Evolutionary conservation across 1,140 invertebrate genomes (phyloP).

Genomic region (Micrasema minimum): DNA sequence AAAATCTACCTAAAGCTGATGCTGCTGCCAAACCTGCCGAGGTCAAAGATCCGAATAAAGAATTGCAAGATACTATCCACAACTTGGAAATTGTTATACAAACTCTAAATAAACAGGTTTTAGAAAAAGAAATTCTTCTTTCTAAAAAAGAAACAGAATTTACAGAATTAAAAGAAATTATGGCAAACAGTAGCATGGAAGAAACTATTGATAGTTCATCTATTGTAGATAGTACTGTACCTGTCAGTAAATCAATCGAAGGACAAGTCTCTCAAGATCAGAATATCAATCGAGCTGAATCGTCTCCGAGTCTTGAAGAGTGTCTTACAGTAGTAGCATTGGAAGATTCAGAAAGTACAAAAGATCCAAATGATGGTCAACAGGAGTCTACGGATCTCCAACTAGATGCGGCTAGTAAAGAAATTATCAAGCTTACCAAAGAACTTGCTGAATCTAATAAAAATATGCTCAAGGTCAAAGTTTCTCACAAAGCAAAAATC

Average conservation of each 20-base stretch:
- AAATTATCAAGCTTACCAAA: constrained; percentile 71
- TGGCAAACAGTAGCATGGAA: constrained; percentile 21
- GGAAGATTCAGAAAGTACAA: constrained; percentile 1
- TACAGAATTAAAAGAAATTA: constrained; percentile 45
- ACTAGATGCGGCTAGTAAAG: constrained; percentile 60
- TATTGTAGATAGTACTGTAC: constrained; percentile 2
- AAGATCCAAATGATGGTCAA: neutral
- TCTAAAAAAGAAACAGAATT: constrained; percentile 56
- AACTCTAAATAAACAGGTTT: constrained; percentile 64
- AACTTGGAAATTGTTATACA: constrained; percentile 61
- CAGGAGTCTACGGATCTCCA: constrained; percentile 34
- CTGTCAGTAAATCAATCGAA: neutral
- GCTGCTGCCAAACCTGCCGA: constrained; percentile 14
- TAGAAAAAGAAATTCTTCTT: constrained; percentile 63
- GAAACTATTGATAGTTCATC: constrained; percentile 3
- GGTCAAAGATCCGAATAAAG: constrained; percentile 36
- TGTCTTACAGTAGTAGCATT: constrained; percentile 1
- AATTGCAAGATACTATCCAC: constrained; percentile 40
- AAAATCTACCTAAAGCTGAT: constrained; percentile 38
- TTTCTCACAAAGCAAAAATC: constrained; percentile 80
- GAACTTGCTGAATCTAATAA: constrained; percentile 82
- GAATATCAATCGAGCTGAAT: neutral
- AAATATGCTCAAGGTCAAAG: constrained; percentile 86
- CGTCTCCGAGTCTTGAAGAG: constrained; percentile 3
- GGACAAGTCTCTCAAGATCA: constrained; percentile 1